Percentiles rank a stretch among this genome's conserved stretches.
Evolutionary conservation across 2,113 vertebrate species (phyloP).

Genomic region (Alces alces): DNA sequence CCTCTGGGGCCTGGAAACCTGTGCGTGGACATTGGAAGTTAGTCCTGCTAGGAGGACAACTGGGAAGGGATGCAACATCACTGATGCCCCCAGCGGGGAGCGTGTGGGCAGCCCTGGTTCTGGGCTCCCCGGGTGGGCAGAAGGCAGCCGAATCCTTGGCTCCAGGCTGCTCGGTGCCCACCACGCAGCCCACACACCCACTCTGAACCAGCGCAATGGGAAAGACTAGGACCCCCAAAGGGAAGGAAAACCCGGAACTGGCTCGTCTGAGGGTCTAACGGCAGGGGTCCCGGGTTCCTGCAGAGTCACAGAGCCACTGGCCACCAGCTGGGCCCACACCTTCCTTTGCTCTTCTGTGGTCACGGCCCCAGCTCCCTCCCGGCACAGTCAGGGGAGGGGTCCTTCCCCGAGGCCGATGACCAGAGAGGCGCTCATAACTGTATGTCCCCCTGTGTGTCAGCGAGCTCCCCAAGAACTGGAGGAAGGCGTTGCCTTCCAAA

Average conservation of each 20-base stretch:
- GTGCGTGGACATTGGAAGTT: background rate
- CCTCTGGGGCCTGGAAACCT: background rate
- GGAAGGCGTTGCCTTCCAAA: accelerated
- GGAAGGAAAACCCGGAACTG: background rate
- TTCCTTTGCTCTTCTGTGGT: background rate
- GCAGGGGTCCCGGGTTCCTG: background rate
- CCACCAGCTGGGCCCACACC: background rate
- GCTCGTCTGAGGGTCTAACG: background rate
- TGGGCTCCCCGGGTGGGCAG: background rate
- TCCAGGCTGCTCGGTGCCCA: background rate
- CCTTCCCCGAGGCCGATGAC: accelerated
- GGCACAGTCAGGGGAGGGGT: accelerated
- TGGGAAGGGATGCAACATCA: accelerated
- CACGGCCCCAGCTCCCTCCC: background rate
- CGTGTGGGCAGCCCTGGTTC: background rate
- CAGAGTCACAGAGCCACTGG: background rate
- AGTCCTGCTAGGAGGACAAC: background rate
- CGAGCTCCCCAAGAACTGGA: background rate
- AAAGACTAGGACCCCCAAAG: background rate
- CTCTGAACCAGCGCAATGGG: background rate
- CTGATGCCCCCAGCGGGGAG: background rate
- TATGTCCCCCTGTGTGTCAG: accelerated
- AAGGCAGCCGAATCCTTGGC: background rate
- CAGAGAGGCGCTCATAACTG: background rate
- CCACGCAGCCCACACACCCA: too few species aligned